phyloP scores from a whole-genome alignment of 2,797 vertebrate genomes.

The Rousettus madagascariensis region DNA sequence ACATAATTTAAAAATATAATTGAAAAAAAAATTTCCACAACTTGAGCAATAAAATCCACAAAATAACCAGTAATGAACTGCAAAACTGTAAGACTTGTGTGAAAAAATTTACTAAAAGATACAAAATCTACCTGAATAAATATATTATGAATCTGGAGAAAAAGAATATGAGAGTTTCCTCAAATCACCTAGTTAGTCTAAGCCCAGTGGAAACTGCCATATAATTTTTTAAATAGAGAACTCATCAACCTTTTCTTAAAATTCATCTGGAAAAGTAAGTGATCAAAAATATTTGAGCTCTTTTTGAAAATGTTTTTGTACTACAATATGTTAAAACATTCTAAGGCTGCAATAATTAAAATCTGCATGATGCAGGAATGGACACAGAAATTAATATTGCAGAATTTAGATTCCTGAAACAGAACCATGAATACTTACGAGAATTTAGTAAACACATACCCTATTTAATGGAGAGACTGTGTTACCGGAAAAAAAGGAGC shows the following conservation, averaged over 20 bases:
- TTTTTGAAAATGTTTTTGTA: not conserved
- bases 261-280: conserved; percentile 4
- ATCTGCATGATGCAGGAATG: not conserved
- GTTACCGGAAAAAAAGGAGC: conserved; percentile 58
- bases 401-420: conserved; percentile 49
- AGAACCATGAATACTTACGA: not conserved
- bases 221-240: not conserved
- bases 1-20: not conserved
- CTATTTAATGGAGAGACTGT: not conserved
- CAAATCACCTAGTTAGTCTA: not conserved
- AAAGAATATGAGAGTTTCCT: not conserved
- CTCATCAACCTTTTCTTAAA: conserved; percentile 26
- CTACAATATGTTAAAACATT: not conserved
- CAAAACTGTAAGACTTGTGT: not conserved
- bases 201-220: not conserved
- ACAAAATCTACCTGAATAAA: not conserved
- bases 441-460: conserved; percentile 6
- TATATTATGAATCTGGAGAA: not conserved
- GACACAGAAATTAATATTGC: not conserved
- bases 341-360: not conserved
- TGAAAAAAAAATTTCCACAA: not conserved
- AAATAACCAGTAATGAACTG: not conserved
- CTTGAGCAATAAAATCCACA: conserved; percentile 15
- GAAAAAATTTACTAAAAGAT: not conserved
- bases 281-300: not conserved